Evolutionary conservation across 2,797 vertebrate species (phyloP), one percentile per base, ranked within the genome.

Genomic region (Labeo calbasu): DNA sequence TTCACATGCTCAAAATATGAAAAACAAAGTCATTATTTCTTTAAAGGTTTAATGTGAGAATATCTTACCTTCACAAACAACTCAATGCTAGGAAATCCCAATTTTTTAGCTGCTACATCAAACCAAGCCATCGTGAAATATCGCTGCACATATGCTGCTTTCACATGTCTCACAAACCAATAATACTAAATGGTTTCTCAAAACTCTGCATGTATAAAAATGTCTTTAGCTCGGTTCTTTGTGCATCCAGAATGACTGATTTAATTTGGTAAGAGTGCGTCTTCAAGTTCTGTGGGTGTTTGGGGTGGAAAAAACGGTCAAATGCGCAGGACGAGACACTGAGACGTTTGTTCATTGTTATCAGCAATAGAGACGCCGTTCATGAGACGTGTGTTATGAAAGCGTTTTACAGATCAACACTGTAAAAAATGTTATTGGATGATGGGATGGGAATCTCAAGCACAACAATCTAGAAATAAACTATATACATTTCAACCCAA

Each of bases 21-120:
- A 5, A 51, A n/a, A 36, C 28, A 43, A 57, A 11, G 8, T 5
- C 25, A 19, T 36, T n/a, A 40, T 55, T 17, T 69, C 6, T 48
- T 46, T 17, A 5, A 2, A 48, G 61, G n/a, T 68, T 79, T 8
- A 13, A 3, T 12, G 8, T 40, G 15, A 48, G 50, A 17, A 40
- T 2, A 7, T 51, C 91, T 93, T 88, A 96, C 94, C 94, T 94
- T 93, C n/a, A 94, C 93, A 86, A 94, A 94, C 86, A 95, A 87
- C 84, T 94, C 93, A 82, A 93, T 91, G 57, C 88, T 87, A 21
- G 93, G 94, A 43, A 94, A 91, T 0, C 68, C 89, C 71, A 90
- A 65, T 70, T 88, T 88, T 85, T 90, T 79, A 28, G 89, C 91
- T 25, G 88, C 82, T 55, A 75, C 86, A 81, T 94, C 93, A 85